These are phyloP conservation scores for Protophormia terraenovae DNA, from an alignment of 2,888 invertebrate genomes.

Conservation along the genomic window DNA sequence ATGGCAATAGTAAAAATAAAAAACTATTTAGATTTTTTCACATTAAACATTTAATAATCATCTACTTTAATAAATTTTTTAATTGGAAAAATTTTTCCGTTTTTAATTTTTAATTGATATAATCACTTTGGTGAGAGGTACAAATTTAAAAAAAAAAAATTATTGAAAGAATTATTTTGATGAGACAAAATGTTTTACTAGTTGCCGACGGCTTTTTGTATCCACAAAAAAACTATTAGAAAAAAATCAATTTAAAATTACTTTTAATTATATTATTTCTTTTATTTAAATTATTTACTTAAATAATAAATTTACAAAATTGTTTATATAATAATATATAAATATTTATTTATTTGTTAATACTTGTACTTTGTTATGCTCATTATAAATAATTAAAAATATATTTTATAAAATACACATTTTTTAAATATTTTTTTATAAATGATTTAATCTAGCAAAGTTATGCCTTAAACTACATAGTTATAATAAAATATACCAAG, in stretches of 20 bases:
- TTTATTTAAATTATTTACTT: slow-evolving; percentile 36
- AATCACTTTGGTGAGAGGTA: too few relatives aligned
- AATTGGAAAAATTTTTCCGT: too few relatives aligned
- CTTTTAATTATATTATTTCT: neutral
- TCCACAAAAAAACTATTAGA: neutral
- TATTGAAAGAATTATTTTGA: too few relatives aligned
- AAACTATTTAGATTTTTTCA: too few relatives aligned
- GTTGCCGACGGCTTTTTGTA: slow-evolving; percentile 3
- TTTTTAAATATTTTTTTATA: slow-evolving; percentile 42
- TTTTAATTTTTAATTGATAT: too few relatives aligned
- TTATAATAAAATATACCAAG: neutral
- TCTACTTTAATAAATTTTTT: too few relatives aligned
- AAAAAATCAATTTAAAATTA: neutral
- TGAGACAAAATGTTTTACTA: too few relatives aligned
- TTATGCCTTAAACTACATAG: slow-evolving; percentile 64
- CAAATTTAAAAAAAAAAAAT: too few relatives aligned
- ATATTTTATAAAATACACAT: slow-evolving; percentile 23
- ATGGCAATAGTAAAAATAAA: too few relatives aligned
- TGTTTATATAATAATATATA: slow-evolving; percentile 45
- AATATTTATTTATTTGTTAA: slow-evolving; percentile 73
- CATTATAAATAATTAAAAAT: slow-evolving; percentile 71
- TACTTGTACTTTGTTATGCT: slow-evolving; percentile 79
- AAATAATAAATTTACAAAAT: slow-evolving; percentile 60
- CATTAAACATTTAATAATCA: too few relatives aligned
- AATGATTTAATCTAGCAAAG: slow-evolving; percentile 46